Evolutionary conservation across 2,888 invertebrate genomes (phyloP).

Genomic region (Dioctria linearis): DNA sequence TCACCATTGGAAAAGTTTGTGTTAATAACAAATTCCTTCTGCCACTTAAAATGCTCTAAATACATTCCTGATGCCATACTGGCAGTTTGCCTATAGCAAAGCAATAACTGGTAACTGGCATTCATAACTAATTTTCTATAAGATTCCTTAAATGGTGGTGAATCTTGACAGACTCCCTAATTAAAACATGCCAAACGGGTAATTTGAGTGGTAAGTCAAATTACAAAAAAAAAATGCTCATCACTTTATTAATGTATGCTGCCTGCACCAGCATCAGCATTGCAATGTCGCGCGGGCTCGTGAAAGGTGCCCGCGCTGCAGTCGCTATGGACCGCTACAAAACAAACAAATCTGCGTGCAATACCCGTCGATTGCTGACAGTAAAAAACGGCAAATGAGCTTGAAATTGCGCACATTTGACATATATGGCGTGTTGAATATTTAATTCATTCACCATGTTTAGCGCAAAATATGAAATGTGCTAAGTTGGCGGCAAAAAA

Average conservation of each 20-base stretch:
- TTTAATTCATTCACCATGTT: conserved; percentile 45
- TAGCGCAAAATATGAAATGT: conserved; percentile 43
- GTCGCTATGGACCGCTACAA: background rate
- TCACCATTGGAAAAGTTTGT: too few species aligned
- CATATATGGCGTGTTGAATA: conserved; percentile 46
- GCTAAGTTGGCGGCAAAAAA: conserved; percentile 41
- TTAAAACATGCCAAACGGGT: conserved; percentile 28
- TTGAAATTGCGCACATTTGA: conserved; percentile 23
- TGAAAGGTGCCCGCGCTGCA: background rate
- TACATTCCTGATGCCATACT: background rate
- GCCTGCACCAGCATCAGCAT: background rate
- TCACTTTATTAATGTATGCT: conserved; percentile 34
- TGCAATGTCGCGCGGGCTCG: background rate
- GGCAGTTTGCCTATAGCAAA: background rate
- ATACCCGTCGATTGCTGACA: conserved; percentile 13
- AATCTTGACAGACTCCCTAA: conserved; percentile 3
- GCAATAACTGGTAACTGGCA: background rate
- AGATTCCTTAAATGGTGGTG: background rate
- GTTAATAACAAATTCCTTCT: too few species aligned
- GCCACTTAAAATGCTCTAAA: too few species aligned
- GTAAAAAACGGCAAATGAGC: conserved; percentile 15
- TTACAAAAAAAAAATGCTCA: conserved; percentile 21
- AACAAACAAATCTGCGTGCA: conserved; percentile 12
- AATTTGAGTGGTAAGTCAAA: conserved; percentile 6
- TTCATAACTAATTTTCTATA: background rate